Evolutionary conservation across 2,113 vertebrate genomes (phyloP).

Genomic region (Thymallus thymallus): DNA sequence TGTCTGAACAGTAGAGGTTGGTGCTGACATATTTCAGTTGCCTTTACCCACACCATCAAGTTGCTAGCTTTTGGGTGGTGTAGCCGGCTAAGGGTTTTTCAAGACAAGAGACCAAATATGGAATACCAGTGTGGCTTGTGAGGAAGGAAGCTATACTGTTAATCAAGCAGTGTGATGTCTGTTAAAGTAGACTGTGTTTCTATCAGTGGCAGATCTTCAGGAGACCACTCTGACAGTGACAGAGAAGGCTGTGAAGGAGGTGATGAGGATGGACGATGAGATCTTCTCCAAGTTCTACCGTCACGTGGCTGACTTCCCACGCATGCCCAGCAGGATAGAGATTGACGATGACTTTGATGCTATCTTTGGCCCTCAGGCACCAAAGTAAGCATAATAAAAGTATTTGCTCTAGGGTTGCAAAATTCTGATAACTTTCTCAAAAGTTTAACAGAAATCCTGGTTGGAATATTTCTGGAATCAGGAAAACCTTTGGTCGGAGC

Average conservation of each 20-base stretch:
- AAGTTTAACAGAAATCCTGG: too few species aligned
- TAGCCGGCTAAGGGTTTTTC: too few species aligned
- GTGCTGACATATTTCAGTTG: neutral
- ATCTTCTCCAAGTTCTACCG: slow-evolving; percentile 95
- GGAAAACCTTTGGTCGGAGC: too few species aligned
- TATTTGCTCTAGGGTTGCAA: too few species aligned
- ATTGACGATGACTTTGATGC: slow-evolving; percentile 89
- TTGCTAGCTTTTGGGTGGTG: too few species aligned
- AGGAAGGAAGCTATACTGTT: too few species aligned
- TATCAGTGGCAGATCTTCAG: slow-evolving; percentile 81
- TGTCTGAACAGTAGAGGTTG: slow-evolving; percentile 93
- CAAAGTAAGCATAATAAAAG: slow-evolving; percentile 77
- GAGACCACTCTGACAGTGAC: slow-evolving; percentile 91
- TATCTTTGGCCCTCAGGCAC: slow-evolving; percentile 88
- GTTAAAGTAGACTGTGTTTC: neutral
- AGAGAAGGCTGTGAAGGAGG: slow-evolving; percentile 91
- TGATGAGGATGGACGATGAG: slow-evolving; percentile 96
- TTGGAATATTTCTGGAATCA: too few species aligned
- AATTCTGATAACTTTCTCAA: too few species aligned
- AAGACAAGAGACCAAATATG: too few species aligned
- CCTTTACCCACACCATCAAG: too few species aligned
- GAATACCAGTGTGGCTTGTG: too few species aligned
- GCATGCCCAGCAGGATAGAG: slow-evolving; percentile 74
- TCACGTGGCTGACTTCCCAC: slow-evolving; percentile 73
- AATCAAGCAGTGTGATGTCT: too few species aligned